Conservation (phyloP, 2,888 invertebrate species). For the Rhingia rostrata region DNA sequence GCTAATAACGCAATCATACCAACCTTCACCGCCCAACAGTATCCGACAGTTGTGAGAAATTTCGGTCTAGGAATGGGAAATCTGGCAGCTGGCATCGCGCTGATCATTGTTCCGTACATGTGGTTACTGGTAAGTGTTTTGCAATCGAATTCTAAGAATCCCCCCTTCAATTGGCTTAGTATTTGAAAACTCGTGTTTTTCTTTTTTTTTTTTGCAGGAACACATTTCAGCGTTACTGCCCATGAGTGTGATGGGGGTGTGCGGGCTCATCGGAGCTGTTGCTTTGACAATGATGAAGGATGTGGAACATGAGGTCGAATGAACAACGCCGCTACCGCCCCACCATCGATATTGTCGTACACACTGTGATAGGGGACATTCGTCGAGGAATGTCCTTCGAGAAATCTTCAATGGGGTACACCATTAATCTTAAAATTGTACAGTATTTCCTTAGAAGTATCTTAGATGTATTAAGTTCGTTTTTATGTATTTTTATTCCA, state of each 20-base stretch:
- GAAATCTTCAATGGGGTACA: slow-evolving; percentile 35
- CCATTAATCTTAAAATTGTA: slow-evolving; percentile 44
- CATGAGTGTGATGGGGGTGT: slow-evolving; percentile 84
- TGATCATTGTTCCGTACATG: slow-evolving; percentile 90
- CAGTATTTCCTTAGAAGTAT: slow-evolving; percentile 53
- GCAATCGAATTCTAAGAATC: slow-evolving; percentile 14
- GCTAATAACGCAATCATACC: slow-evolving; percentile 91
- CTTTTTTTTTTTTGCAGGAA: slow-evolving; percentile 80
- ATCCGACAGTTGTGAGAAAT: slow-evolving; percentile 88
- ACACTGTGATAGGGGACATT: slow-evolving; percentile 65
- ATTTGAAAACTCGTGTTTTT: too few species aligned
- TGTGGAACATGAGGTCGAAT: slow-evolving; percentile 67
- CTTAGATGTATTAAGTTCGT: not conserved
- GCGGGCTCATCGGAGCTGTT: slow-evolving; percentile 84
- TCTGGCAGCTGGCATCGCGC: slow-evolving; percentile 89
- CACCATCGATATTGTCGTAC: slow-evolving; percentile 28
- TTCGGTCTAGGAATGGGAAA: slow-evolving; percentile 90
- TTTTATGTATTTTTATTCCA: not conserved
- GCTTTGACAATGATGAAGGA: slow-evolving; percentile 84
- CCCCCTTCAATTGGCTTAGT: not conserved
- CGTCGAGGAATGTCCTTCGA: slow-evolving; percentile 37
- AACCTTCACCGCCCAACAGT: slow-evolving; percentile 88
- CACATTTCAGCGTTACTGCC: slow-evolving; percentile 83
- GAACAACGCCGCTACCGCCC: slow-evolving; percentile 9
- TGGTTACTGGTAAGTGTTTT: slow-evolving; percentile 88